Evolutionary conservation across 35 echinoderm and acorn worm genomes (phyloP).

Genomic region (Holothuria glaberrima): DNA sequence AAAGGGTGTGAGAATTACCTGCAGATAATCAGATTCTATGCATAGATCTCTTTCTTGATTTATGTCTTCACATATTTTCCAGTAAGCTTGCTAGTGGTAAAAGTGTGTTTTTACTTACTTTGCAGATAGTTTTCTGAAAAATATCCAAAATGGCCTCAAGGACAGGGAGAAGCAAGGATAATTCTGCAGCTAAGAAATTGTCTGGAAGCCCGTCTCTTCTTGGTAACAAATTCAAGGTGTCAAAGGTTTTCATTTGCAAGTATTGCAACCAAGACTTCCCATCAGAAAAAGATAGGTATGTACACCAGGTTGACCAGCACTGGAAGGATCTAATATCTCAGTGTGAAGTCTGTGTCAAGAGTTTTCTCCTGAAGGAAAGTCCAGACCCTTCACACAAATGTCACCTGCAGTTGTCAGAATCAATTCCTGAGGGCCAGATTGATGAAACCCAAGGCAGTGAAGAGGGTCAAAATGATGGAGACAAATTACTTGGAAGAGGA

Average conservation of each 20-base stretch:
- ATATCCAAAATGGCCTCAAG: neutral
- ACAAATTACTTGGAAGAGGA: neutral
- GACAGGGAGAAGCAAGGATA: neutral
- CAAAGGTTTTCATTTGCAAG: slow-evolving; percentile 24
- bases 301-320: slow-evolving; percentile 41
- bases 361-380: slow-evolving; percentile 23
- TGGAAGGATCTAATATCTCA: slow-evolving; percentile 49
- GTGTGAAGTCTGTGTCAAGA: slow-evolving; percentile 57
- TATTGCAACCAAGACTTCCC: slow-evolving; percentile 30
- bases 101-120: neutral
- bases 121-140: neutral
- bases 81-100: neutral
- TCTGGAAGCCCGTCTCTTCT: too few species aligned
- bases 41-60: neutral
- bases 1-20: too few species aligned
- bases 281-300: slow-evolving; percentile 38
- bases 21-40: too few species aligned
- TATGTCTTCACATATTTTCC: neutral
- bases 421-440: neutral
- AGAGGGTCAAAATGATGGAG: neutral
- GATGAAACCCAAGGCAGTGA: neutral
- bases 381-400: slow-evolving; percentile 43
- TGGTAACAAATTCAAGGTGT: neutral
- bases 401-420: neutral
- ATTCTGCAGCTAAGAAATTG: neutral